Base-by-base conservation (phyloP, 64 coral and sea anemone genomes). In the Pachyseris speciosa region DNA sequence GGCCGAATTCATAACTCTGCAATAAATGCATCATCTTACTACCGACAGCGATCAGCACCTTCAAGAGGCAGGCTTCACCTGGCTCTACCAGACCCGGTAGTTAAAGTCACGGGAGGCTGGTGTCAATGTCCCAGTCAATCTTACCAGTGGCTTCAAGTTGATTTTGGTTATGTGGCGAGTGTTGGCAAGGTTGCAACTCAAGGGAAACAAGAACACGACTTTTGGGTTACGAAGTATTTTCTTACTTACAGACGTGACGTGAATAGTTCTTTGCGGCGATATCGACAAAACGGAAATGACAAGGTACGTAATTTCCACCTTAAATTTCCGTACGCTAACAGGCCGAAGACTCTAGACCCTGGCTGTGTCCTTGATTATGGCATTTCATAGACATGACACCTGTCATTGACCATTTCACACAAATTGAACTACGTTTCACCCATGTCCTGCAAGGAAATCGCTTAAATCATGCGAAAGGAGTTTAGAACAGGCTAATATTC, bases 181-280 rank as follows among this genome's bases (percentile, higher is more conserved):
- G 31, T 89, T 24, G 61, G 51, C 24, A 89, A 76, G 59, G 37
- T 89, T 49, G 71, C 87, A 3, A 89, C 87, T 37, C 87, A 79
- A 89, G 87, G 87, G 28, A 89, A 89, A 79, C 87, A 89, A n/a
- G 87, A 89, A 80, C 20, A 76, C 12, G 87, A 89, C 60, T 89
- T 89, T 43, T 79, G 87, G 87, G 87, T 89, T 30, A 79, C 70
- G 2, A 67, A 39, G 17, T 89, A 67, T 68, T 76, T 61, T 39
- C 73, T 89, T 17, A 0, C 13, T 51, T 78, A 78, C 43, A 78
- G 28, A 78, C 11, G 26, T 51, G 41, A 30, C 16, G 11, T 1
- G 15, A 78, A 12, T 31, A 19, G 74, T 12, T 1, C 5, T 4
- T 17, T 33, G 2, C 52, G 2, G 15, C 28, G 6, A 16, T 78